Base-by-base conservation (phyloP, 1,140 invertebrate genomes). In the Drosophila lowei region DNA sequence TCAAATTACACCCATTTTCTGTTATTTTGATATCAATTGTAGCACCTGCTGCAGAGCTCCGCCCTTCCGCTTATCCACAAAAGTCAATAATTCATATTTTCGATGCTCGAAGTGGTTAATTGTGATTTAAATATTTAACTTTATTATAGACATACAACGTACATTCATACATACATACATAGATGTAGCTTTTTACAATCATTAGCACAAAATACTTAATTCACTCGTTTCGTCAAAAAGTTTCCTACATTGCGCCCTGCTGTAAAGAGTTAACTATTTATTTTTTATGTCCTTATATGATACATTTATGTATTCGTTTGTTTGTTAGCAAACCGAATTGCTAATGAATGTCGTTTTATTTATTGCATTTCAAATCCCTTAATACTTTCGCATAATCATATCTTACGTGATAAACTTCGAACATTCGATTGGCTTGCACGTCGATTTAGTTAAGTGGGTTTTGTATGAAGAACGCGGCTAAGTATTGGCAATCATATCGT, bases 351-450 rank as follows among this genome's bases (percentile, higher is more conserved):
- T 64, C 9, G 11, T 5, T 61, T 38, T 60, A 56, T 48, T 58
- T 63, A 66, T 55, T 75, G 50, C 42, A 57, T 70, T 56, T 74
- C 23, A 57, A 70, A 77, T 71, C 42, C 61, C 56, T 53, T 85
- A 86, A 85, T 85, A 85, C 81, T 85, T 85, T 77, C 65, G 55
- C 55, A 65, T 68, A 71, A 38, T 55, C 43, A 38, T 58, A 28
- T 4, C 60, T 56, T 73, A 80, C 6, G 47, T 73, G 25, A 18
- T 68, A 68, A 53, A 48, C 66, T 42, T 42, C 18, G 18, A 18
- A 58, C 38, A 55, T 18, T 62, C 21, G 23, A 64, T 56, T 63
- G 48, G 43, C 44, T 61, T 63, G 49, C 43, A 72, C 25, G 13
- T 49, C 28, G n/a, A 23, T 71, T 54, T 6, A 62, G 49, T 55